A percentile compares a stretch with the other conserved stretches of the same genome.
Conservation (phyloP, 2,888 invertebrate species). For the Peribatodes rhomboidaria region DNA sequence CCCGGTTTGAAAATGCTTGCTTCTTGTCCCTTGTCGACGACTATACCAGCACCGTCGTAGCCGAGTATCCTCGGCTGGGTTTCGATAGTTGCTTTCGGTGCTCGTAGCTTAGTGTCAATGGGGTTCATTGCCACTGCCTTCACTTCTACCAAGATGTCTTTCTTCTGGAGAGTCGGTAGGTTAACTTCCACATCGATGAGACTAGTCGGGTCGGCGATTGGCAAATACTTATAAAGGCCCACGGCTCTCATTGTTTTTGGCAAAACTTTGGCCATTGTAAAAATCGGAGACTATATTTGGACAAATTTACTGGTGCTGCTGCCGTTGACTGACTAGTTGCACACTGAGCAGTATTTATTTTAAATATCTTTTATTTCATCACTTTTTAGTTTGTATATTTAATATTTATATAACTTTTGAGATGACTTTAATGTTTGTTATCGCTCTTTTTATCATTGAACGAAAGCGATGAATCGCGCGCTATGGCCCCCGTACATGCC, state of each 20-base stretch:
- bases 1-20: conserved; percentile 65
- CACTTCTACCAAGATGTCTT: conserved; percentile 74
- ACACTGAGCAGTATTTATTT: not conserved
- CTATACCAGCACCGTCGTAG: conserved; percentile 78
- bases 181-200: conserved; percentile 70
- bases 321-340: not conserved
- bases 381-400: not conserved
- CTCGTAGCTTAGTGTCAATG: conserved; percentile 73
- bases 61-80: conserved; percentile 69
- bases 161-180: conserved; percentile 63
- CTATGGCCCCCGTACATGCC: not conserved
- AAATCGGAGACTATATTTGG: not conserved
- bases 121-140: conserved; percentile 76
- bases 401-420: not conserved
- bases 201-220: conserved; percentile 69
- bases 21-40: conserved; percentile 67
- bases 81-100: conserved; percentile 69
- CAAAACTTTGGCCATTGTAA: conserved; percentile 47
- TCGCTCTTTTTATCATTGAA: conserved; percentile 1
- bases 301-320: no score
- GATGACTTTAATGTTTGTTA: not conserved
- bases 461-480: not conserved
- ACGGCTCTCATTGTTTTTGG: conserved; percentile 78
- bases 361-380: not conserved
- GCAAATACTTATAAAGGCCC: conserved; percentile 78